These are phyloP conservation scores for Limanda limanda DNA, from an alignment of 2,113 vertebrate species.

Conservation along the genomic window DNA sequence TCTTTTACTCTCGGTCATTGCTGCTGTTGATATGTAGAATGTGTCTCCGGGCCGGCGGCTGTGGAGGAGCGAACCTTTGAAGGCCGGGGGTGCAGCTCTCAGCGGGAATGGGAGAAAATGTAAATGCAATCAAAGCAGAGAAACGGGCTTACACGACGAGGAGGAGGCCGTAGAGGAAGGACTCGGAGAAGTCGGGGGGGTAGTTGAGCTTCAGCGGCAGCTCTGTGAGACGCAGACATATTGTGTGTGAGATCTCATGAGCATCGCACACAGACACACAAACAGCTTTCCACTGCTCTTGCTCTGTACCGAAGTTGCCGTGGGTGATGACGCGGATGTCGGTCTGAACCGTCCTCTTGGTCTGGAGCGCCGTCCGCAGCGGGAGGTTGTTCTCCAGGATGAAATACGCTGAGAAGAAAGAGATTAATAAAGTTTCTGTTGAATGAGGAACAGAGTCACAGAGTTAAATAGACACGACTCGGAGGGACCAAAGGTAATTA, in stretches of 20 bases:
- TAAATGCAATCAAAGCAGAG: constrained; percentile 33
- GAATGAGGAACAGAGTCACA: no score
- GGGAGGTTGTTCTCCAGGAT: constrained; percentile 89
- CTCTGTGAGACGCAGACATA: constrained; percentile 80
- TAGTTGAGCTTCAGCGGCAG: constrained; percentile 91
- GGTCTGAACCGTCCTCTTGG: constrained; percentile 83
- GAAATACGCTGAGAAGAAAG: constrained; percentile 83
- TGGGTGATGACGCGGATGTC: constrained; percentile 86
- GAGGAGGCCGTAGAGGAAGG: constrained; percentile 89
- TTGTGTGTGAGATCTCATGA: neutral
- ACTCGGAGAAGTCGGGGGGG: constrained; percentile 92
- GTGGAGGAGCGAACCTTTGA: neutral
- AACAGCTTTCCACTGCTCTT: neutral
- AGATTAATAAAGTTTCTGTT: neutral
- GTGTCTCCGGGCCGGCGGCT: neutral
- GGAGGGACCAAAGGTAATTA: no score
- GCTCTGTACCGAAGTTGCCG: constrained; percentile 89
- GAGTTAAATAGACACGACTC: no score
- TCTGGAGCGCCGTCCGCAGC: constrained; percentile 82
- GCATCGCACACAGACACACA: neutral
- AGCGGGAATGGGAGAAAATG: constrained; percentile 22
- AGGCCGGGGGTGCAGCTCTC: neutral
- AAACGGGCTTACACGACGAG: constrained; percentile 88
- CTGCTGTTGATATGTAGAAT: no score
- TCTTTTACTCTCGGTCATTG: neutral